Percentiles rank a stretch among this genome's conserved stretches.
Evolutionary conservation across 2,888 invertebrate species (phyloP).

Genomic region (Dyspetes luteomarginatus): DNA sequence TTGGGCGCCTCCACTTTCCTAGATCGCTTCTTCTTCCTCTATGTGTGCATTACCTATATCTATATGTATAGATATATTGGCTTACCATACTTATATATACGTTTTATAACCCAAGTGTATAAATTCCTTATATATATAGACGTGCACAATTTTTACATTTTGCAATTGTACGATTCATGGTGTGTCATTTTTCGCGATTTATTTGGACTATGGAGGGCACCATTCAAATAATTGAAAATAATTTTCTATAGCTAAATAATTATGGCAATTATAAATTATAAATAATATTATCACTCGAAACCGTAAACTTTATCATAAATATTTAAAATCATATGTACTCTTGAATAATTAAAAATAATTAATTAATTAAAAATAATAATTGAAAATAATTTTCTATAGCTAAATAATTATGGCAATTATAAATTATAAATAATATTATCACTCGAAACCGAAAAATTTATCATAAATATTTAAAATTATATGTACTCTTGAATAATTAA

Average conservation of each 20-base stretch:
- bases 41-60: not conserved
- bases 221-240: not conserved
- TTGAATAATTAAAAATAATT: too few relatives aligned
- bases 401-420: too few relatives aligned
- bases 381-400: too few relatives aligned
- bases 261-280: too few relatives aligned
- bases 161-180: not conserved
- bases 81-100: slow-evolving; percentile 11
- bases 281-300: too few relatives aligned
- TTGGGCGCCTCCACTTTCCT: slow-evolving; percentile 25
- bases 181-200: not conserved
- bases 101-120: slow-evolving; percentile 41
- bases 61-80: not conserved
- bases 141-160: not conserved
- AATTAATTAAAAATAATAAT: too few relatives aligned
- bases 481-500: too few relatives aligned
- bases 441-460: too few relatives aligned
- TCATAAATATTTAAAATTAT: too few relatives aligned
- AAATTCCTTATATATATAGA: not conserved
- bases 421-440: too few relatives aligned
- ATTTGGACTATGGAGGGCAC: not conserved
- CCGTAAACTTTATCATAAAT: too few relatives aligned
- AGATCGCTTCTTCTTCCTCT: slow-evolving; percentile 1
- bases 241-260: not conserved
- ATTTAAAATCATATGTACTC: too few relatives aligned